Base-by-base conservation (phyloP, 2,113 vertebrate genomes). In the Aegotheles bennettii region DNA sequence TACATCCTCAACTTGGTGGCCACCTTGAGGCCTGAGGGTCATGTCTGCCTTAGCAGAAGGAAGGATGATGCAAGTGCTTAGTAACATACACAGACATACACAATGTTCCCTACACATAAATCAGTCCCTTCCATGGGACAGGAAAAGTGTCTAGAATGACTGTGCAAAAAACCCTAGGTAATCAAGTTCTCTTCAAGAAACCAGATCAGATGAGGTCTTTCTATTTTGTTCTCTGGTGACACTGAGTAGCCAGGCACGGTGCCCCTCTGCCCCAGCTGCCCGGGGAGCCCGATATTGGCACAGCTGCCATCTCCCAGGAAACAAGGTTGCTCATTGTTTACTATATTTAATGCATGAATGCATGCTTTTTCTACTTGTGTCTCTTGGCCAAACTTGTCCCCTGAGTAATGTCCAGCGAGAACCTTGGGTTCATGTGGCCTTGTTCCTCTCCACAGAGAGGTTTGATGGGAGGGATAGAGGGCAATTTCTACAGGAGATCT, bases 21-120 rank as follows among this genome's bases (percentile, higher is more conserved):
- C 21, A 8, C n/a, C 17, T 11, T 45, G 42, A 17, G 29, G 15
- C 26, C 56, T 43, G 35, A 43, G 36, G 28, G 38, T 47, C 21
- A 3, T 3, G 26, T 12, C 33, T 42, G 42, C 36, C n/a, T 75
- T 56, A 0, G 0, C 54, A 61, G 42, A 43, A 71, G 36, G 65
- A 51, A 47, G 19, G 45, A 5, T 61, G 40, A 3, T 47, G 21
- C 40, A 25, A 53, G 26, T 75, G 47, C 53, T 78, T 63, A 26
- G 21, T 81, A 18, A 4, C 26, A 15, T 14, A n/a, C 26, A 28
- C 1, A 1, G 61, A 33, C 33, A 48, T 10, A 54, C 47, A 81
- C 5, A 6, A 20, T 61, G 23, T 61, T 68, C 10, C 31, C 47
- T 36, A 42, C 5, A 16, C 20, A 11, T 53, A 33, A 74, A 40